Evolutionary conservation across 2,888 invertebrate species (phyloP).

Genomic region (Dasysyrphus albostriatus): DNA sequence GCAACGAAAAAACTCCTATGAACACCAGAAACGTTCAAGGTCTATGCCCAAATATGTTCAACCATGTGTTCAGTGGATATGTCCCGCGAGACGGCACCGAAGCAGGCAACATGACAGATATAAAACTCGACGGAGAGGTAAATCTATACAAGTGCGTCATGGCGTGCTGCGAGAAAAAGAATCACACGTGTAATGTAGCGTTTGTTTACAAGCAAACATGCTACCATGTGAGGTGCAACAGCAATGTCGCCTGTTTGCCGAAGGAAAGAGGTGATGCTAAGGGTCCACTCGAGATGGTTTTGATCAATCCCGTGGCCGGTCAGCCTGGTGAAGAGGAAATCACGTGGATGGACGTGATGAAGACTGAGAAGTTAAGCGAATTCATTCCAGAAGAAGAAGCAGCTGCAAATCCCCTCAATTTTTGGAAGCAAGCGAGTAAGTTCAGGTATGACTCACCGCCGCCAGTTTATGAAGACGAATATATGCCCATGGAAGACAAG

Average conservation of each 20-base stretch:
- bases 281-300: slow-evolving; percentile 89
- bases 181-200: slow-evolving; percentile 89
- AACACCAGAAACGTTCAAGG: slow-evolving; percentile 71
- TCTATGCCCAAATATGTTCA: slow-evolving; percentile 82
- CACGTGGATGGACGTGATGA: slow-evolving; percentile 81
- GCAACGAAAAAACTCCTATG: slow-evolving; percentile 48
- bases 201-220: slow-evolving; percentile 91
- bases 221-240: slow-evolving; percentile 90
- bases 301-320: slow-evolving; percentile 88
- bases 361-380: slow-evolving; percentile 78
- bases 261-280: slow-evolving; percentile 86
- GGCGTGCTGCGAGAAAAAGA: slow-evolving; percentile 83
- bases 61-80: slow-evolving; percentile 82
- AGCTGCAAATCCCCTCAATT: slow-evolving; percentile 78
- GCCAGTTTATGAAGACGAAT: slow-evolving; percentile 81
- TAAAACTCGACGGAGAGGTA: slow-evolving; percentile 84
- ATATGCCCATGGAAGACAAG: slow-evolving; percentile 81
- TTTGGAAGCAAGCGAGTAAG: slow-evolving; percentile 81
- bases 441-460: slow-evolving; percentile 76
- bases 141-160: slow-evolving; percentile 89
- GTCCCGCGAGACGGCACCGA: slow-evolving; percentile 85
- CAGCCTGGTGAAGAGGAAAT: slow-evolving; percentile 67
- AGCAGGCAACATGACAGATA: slow-evolving; percentile 86
- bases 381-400: slow-evolving; percentile 78
- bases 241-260: slow-evolving; percentile 89